Conservation (phyloP, 2,797 vertebrate species). For the Adrianichthys oophorus region DNA sequence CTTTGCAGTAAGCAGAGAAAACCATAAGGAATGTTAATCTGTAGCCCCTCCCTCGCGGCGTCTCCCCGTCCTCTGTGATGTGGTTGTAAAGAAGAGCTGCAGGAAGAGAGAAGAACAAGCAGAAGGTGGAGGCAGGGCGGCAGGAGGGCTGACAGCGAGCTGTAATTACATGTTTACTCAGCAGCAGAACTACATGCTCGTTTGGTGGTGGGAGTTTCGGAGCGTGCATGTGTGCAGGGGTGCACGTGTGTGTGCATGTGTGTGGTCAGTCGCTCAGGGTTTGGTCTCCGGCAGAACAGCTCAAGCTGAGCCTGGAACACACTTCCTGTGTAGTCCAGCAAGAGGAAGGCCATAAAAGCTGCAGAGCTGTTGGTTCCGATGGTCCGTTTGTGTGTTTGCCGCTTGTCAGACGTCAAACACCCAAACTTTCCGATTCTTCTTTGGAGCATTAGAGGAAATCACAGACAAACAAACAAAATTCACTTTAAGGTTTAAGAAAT, state of each 20-base stretch:
- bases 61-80: constrained; percentile 47
- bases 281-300: background rate
- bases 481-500: constrained; percentile 6
- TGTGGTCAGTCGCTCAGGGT: background rate
- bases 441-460: too few relatives aligned
- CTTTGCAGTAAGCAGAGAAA: constrained; percentile 40
- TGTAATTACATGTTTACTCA: constrained; percentile 62
- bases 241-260: constrained; percentile 13
- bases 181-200: constrained; percentile 25
- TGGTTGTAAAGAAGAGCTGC: constrained; percentile 27
- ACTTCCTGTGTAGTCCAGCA: too few relatives aligned
- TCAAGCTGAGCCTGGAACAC: background rate
- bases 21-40: constrained; percentile 54
- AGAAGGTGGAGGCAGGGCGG: constrained; percentile 49
- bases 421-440: too few relatives aligned
- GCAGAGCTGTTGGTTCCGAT: background rate
- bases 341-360: too few relatives aligned
- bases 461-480: too few relatives aligned
- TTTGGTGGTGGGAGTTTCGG: constrained; percentile 28
- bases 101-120: constrained; percentile 32
- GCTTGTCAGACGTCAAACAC: too few relatives aligned
- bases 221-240: constrained; percentile 6
- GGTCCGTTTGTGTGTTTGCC: too few relatives aligned
- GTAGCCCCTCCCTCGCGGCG: constrained; percentile 33
- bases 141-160: constrained; percentile 37